Percentiles rank a stretch among this genome's conserved stretches.
Evolutionary conservation across 2,797 vertebrate species (phyloP).

Genomic region (Argya squamiceps): DNA sequence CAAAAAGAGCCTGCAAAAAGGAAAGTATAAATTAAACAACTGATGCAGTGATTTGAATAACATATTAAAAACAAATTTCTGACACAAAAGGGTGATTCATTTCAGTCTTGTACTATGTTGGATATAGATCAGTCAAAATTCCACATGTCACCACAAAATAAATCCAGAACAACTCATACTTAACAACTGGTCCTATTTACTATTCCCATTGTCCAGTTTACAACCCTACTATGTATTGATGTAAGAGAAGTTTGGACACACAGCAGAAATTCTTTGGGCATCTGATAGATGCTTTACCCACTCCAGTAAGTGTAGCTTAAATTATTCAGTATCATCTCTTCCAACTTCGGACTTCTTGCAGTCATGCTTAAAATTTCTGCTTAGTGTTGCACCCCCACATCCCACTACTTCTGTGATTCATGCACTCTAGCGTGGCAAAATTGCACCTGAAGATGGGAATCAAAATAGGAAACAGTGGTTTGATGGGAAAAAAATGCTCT

Average conservation of each 20-base stretch:
- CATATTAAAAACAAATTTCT: neutral
- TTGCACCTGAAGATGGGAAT: neutral
- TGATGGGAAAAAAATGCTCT: neutral
- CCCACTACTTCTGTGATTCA: neutral
- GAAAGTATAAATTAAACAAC: neutral
- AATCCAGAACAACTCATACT: neutral
- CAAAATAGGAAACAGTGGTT: neutral
- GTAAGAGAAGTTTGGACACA: neutral
- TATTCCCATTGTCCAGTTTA: neutral
- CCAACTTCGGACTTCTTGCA: neutral
- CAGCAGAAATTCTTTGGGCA: neutral
- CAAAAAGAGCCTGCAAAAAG: slow-evolving; percentile 88
- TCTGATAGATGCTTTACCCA: neutral
- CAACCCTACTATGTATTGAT: neutral
- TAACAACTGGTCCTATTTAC: neutral
- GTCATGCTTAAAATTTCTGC: neutral
- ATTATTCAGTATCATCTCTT: neutral
- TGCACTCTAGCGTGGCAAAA: neutral
- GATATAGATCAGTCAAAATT: neutral
- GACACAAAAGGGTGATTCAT: neutral
- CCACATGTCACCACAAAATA: neutral
- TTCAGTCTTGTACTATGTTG: neutral
- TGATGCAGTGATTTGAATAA: neutral
- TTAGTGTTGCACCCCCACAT: neutral
- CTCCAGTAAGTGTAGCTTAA: neutral